phyloP scores from a whole-genome alignment of 1,140 invertebrate species.

The Drosophila pruinosa region DNA sequence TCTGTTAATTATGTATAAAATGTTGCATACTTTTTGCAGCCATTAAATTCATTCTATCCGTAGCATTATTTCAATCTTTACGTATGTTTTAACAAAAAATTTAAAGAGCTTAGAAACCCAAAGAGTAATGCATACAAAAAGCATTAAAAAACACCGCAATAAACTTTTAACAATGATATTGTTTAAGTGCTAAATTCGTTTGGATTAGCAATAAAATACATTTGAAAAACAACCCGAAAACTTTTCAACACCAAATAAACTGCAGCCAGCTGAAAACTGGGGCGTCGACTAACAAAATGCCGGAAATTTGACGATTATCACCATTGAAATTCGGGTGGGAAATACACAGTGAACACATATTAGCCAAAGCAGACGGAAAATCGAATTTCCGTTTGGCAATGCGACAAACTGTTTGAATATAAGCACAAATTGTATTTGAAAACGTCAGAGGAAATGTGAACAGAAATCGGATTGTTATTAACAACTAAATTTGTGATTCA shows the following conservation, averaged over 20 bases:
- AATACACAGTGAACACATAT: background rate
- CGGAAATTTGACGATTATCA: slow-evolving; percentile 69
- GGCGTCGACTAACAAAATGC: slow-evolving; percentile 47
- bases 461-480: slow-evolving; percentile 34
- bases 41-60: too few species aligned
- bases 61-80: too few species aligned
- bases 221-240: slow-evolving; percentile 10
- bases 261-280: slow-evolving; percentile 3
- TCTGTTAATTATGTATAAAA: too few species aligned
- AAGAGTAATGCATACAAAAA: too few species aligned
- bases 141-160: background rate
- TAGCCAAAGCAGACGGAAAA: slow-evolving; percentile 50
- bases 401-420: slow-evolving; percentile 12
- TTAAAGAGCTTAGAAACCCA: background rate
- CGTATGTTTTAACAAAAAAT: too few species aligned
- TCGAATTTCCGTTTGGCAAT: slow-evolving; percentile 58
- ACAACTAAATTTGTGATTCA: slow-evolving; percentile 1
- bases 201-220: slow-evolving; percentile 20
- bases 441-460: slow-evolving; percentile 48
- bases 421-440: slow-evolving; percentile 16
- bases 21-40: too few species aligned
- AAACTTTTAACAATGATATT: slow-evolving; percentile 26
- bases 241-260: slow-evolving; percentile 23
- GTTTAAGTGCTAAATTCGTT: slow-evolving; percentile 13
- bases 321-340: background rate